Base-by-base conservation (phyloP, 2,797 vertebrate species). In the Galaxias olidus region DNA sequence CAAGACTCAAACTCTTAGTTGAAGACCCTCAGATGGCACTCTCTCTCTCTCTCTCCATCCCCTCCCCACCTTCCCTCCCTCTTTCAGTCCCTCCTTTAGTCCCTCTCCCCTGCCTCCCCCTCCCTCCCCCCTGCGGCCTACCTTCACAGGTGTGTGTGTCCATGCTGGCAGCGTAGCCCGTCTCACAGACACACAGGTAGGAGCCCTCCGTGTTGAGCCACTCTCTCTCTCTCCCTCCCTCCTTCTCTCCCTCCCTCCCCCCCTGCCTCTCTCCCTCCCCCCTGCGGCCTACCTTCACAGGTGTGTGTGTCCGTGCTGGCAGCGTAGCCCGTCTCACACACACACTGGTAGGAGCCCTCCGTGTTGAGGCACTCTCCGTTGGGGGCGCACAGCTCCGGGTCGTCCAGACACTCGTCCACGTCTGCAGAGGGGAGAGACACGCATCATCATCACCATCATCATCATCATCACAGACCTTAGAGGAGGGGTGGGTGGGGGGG, bases 361-460 rank as follows among this genome's bases (percentile, higher is more conserved):
- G 92, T 94, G 89, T 99, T 99, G 0, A 94, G 79, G 83, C 97
- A 99, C n/a, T 93, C 88, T 8, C 95, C 95, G 0, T 94, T 87
- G 11, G 93, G 91, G 17, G 84, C 88, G 14, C 95, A 98, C 50
- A 93, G 88, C 51, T 95, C 93, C 0, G 90, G 76, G 45, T 91
- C 92, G 5, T 96, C 91, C 10, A 76, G 50, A 85, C 97, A 99
- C 80, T 98, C 97, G 47, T 98, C 93, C 61, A 96, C 84, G 88
- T 99, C 97, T 98, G 88, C 4, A 53, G 51, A 9, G 48, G 73
- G 15, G 7, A 76, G 13, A 65, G 55, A 72, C n/a, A 73, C 12
- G 43, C 46, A 59, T 53, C 17, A 9, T 1, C 20, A 51, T 14
- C 12, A 59, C 59, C n/a, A n/a, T n/a, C n/a, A 49, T 62, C 46